A percentile compares a stretch with the other conserved stretches of the same genome.
These are phyloP conservation scores for Parnassius mnemosyne DNA, from an alignment of 2,888 invertebrate genomes.

Conservation along the genomic window DNA sequence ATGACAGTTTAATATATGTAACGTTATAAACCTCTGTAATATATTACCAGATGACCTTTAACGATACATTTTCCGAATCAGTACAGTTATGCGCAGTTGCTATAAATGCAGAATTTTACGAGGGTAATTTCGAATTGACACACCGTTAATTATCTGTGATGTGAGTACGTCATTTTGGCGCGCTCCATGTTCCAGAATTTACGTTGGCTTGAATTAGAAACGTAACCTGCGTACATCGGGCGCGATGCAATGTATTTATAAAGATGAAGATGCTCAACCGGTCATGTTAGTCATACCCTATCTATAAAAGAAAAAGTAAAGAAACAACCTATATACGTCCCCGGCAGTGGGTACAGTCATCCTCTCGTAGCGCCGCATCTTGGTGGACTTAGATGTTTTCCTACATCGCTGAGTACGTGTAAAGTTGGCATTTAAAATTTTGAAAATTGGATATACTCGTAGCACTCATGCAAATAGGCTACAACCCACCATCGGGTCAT, in stretches of 20 bases:
- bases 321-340: neutral
- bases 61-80: neutral
- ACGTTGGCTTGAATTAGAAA: constrained; percentile 23
- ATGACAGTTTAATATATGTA: no score
- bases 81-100: neutral
- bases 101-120: neutral
- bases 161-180: constrained; percentile 22
- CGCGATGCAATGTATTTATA: constrained; percentile 22
- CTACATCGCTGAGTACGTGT: no score
- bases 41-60: no score
- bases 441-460: no score
- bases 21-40: no score
- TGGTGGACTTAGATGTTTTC: no score
- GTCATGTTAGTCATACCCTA: neutral
- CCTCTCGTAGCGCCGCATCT: no score
- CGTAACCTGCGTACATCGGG: constrained; percentile 19
- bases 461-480: no score
- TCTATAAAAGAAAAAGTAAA: neutral
- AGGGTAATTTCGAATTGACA: constrained; percentile 4
- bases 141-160: constrained; percentile 15
- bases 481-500: no score
- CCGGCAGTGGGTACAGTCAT: no score
- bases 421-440: no score
- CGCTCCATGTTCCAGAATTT: constrained; percentile 25
- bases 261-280: constrained; percentile 13